Percentiles rank a stretch among this genome's conserved stretches.
Evolutionary conservation across 2,888 invertebrate species (phyloP).

Genomic region (Lamellibrachia satsuma): DNA sequence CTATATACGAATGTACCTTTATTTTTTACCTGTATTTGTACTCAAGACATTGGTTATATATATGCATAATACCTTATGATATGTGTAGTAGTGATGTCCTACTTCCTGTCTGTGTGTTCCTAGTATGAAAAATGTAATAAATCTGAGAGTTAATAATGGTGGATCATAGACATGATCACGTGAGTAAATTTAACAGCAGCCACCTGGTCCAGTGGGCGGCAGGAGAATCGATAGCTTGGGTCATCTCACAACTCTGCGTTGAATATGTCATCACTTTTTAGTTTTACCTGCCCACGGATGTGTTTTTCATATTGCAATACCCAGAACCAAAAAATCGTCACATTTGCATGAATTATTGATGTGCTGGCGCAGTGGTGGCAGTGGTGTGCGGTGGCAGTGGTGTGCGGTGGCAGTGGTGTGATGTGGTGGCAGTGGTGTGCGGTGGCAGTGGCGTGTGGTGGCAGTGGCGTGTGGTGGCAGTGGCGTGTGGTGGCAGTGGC

Average conservation of each 20-base stretch:
- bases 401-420: no score
- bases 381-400: no score
- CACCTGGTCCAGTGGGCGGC: background rate
- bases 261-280: background rate
- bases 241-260: background rate
- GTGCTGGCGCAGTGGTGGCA: background rate
- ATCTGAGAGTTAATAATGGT: background rate
- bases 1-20: no score
- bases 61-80: background rate
- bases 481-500: no score
- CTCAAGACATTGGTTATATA: background rate
- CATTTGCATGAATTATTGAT: background rate
- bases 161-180: background rate
- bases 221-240: background rate
- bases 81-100: background rate
- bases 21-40: no score
- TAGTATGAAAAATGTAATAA: background rate
- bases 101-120: background rate
- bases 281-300: background rate
- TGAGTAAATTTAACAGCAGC: background rate
- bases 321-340: background rate
- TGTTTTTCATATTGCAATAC: background rate
- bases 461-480: no score
- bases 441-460: no score
- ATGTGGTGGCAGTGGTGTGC: no score